Evolutionary conservation across 2,888 invertebrate species (phyloP).

Genomic region (Bombylius major): DNA sequence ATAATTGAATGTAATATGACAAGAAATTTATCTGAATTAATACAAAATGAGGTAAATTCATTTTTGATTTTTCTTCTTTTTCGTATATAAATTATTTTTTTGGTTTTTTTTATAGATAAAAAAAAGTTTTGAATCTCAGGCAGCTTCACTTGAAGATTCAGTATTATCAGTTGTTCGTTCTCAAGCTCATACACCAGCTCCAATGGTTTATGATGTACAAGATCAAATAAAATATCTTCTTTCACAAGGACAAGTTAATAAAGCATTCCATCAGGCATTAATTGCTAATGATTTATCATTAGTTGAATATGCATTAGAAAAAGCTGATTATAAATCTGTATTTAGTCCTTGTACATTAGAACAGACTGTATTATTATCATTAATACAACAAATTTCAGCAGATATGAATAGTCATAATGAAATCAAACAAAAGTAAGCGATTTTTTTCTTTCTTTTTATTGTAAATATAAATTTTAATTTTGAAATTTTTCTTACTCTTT

Average conservation of each 20-base stretch:
- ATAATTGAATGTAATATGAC: constrained; percentile 27
- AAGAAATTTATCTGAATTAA: constrained; percentile 31
- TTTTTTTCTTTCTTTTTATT: background rate
- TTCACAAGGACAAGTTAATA: constrained; percentile 61
- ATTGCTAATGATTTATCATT: constrained; percentile 74
- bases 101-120: constrained; percentile 22
- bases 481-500: background rate
- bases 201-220: constrained; percentile 45
- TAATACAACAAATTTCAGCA: constrained; percentile 87
- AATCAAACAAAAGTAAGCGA: constrained; percentile 59
- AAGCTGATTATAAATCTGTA: constrained; percentile 65
- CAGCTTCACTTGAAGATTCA: constrained; percentile 44
- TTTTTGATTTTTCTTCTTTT: background rate
- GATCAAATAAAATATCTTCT: constrained; percentile 57
- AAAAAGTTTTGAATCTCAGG: constrained; percentile 46
- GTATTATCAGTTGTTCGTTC: constrained; percentile 50
- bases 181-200: constrained; percentile 61
- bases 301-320: constrained; percentile 77
- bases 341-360: constrained; percentile 67
- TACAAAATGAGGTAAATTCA: constrained; percentile 27
- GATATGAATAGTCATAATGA: constrained; percentile 77
- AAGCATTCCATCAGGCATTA: constrained; percentile 84
- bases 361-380: constrained; percentile 80
- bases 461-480: background rate
- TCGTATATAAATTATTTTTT: background rate